Conservation (phyloP, 2,888 invertebrate genomes). For the Eupsilia transversa region DNA sequence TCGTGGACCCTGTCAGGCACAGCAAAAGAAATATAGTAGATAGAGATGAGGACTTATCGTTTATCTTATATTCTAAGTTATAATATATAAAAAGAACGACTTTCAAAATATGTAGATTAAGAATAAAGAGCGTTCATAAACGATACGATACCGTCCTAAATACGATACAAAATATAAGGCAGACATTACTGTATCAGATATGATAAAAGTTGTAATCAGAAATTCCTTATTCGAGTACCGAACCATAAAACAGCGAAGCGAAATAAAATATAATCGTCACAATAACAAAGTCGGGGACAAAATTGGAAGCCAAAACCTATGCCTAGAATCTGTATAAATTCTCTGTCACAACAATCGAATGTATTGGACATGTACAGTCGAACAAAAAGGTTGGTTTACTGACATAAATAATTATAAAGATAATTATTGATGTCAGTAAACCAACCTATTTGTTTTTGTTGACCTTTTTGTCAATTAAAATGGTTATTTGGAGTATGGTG, state of each 20-base stretch:
- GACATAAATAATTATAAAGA: too few species aligned
- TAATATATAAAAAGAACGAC: too few species aligned
- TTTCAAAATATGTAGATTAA: slow-evolving; percentile 5
- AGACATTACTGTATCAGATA: slow-evolving; percentile 16
- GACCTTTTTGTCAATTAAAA: too few species aligned
- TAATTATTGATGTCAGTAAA: too few species aligned
- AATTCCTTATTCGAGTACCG: slow-evolving; percentile 11
- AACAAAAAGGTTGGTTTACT: background rate
- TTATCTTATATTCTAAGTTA: too few species aligned
- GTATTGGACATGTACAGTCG: slow-evolving; percentile 59
- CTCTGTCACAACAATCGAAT: slow-evolving; percentile 40
- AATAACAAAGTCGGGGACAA: slow-evolving; percentile 40
- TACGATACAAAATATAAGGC: slow-evolving; percentile 17
- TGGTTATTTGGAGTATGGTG: too few species aligned
- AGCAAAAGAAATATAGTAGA: too few species aligned
- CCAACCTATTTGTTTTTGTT: too few species aligned
- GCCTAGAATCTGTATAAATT: slow-evolving; percentile 31
- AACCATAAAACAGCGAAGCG: slow-evolving; percentile 29
- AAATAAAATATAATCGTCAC: slow-evolving; percentile 31
- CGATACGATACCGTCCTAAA: too few species aligned
- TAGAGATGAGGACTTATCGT: too few species aligned
- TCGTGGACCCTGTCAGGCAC: too few species aligned
- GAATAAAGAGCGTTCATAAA: background rate
- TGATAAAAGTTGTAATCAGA: slow-evolving; percentile 38
- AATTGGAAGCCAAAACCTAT: slow-evolving; percentile 27